Evolutionary conservation across 2,113 vertebrate species (phyloP), one percentile per base, ranked within the genome.

Genomic region (Vimba vimba): DNA sequence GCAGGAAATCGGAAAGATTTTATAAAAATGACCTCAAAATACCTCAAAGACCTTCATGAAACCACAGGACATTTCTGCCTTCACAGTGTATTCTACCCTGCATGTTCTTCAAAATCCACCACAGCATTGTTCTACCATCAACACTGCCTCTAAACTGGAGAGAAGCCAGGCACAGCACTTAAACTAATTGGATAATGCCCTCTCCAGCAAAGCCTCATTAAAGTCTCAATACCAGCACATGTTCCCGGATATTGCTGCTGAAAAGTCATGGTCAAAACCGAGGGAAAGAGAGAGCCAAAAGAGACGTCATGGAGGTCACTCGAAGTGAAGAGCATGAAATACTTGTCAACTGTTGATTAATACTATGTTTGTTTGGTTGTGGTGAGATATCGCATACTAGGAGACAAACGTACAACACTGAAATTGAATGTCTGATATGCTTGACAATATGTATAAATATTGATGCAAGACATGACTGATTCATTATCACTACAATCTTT

Each of bases 131-230:
- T 85, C 82, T 89, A 90, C 88, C 89, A 86, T 90, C 87, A 86
- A 82, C 71, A 30, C 50, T 0, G 47, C 66, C 4, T 75, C 69
- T 57, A 25, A 83, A 66, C 85, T 85, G 91, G 92, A 91, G 85
- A 43, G 2, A 87, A 74, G 91, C 92, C 91, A 93, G 88, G 80
- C 15, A 27, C 88, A 92, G 93, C 94, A 94, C 94, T 95, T 91
- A 92, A 50, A 83, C 91, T 93, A 94, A 95, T 93, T 93, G 89
- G 92, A 89, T 90, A 90, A 92, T 88, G 90, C 77, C 87, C 90
- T 33, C 88, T 91, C 90, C 87, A 87, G 88, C 47, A 93, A 89
- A 86, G 88, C 89, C 91, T 95, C 92, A 94, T 94, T 93, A 92
- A 91, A 93, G 83, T 91, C 92, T 88, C 88, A 91, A 90, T 85